Conservation (phyloP, 2,888 invertebrate species). For the Ectemnius continuus region DNA sequence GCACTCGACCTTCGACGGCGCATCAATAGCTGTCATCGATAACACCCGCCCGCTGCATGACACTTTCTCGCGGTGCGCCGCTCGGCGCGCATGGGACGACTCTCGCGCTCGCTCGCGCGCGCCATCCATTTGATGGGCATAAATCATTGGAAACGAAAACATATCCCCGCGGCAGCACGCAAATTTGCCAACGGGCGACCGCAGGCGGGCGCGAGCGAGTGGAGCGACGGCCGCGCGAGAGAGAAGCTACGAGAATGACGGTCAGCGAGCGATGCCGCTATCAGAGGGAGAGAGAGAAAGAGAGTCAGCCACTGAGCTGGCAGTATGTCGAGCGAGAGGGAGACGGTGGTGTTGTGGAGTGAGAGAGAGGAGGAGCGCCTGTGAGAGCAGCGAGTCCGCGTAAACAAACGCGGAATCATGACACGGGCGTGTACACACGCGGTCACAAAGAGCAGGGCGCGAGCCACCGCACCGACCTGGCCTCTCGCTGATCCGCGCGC, state of each 20-base stretch:
- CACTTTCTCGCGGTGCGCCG: slow-evolving; percentile 47
- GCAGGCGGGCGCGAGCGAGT: slow-evolving; percentile 56
- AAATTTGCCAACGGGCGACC: slow-evolving; percentile 77
- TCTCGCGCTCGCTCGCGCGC: slow-evolving; percentile 58
- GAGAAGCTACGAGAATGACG: slow-evolving; percentile 40
- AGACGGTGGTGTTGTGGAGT: slow-evolving; percentile 46
- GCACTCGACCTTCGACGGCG: slow-evolving; percentile 53
- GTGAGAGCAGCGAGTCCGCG: slow-evolving; percentile 62
- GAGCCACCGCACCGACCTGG: no score
- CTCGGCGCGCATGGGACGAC: slow-evolving; percentile 7
- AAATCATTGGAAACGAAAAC: slow-evolving; percentile 78
- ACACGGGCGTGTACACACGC: slow-evolving; percentile 65
- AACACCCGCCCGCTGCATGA: slow-evolving; percentile 61
- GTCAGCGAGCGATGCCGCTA: neutral
- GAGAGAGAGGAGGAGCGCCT: slow-evolving; percentile 33
- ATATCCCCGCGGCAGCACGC: slow-evolving; percentile 76
- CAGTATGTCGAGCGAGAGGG: slow-evolving; percentile 15
- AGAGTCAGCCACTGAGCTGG: neutral
- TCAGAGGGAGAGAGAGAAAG: slow-evolving; percentile 24
- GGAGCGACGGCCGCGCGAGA: slow-evolving; percentile 21
- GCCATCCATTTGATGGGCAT: slow-evolving; percentile 73
- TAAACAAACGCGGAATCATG: slow-evolving; percentile 77
- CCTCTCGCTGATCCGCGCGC: no score
- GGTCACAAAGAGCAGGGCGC: slow-evolving; percentile 22
- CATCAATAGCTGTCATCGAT: slow-evolving; percentile 67